phyloP scores from a whole-genome alignment of 2,888 invertebrate genomes.

The Cristatella mucedo region DNA sequence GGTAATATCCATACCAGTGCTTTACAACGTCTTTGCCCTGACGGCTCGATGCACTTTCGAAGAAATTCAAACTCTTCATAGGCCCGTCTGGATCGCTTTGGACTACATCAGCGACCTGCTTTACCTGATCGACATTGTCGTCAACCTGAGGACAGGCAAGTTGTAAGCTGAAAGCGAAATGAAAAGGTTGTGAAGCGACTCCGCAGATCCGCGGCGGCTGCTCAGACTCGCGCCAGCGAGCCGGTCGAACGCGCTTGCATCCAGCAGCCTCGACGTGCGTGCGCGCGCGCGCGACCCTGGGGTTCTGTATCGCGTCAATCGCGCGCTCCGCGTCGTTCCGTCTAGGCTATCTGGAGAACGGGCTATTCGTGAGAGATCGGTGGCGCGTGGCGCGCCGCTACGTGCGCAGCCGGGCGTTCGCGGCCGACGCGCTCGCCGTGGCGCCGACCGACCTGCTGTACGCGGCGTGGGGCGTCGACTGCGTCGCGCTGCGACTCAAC shows the following conservation, averaged over 20 bases:
- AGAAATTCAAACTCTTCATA: slow-evolving; percentile 62
- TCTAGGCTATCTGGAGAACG: slow-evolving; percentile 38
- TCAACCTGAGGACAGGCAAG: slow-evolving; percentile 75
- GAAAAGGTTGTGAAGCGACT: too few relatives aligned
- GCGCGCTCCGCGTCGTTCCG: too few relatives aligned
- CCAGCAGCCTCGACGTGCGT: too few relatives aligned
- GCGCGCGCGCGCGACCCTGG: too few relatives aligned
- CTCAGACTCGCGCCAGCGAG: too few relatives aligned
- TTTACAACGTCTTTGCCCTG: slow-evolving; percentile 80
- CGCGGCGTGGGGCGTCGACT: slow-evolving; percentile 18
- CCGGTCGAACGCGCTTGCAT: too few relatives aligned
- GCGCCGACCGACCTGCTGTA: slow-evolving; percentile 39
- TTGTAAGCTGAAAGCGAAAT: too few relatives aligned
- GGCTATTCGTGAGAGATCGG: slow-evolving; percentile 35
- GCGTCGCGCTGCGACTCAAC: slow-evolving; percentile 58
- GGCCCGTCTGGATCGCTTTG: slow-evolving; percentile 62
- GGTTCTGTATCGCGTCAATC: too few relatives aligned
- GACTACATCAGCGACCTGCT: slow-evolving; percentile 75
- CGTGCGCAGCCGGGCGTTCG: slow-evolving; percentile 25
- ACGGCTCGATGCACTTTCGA: slow-evolving; percentile 78
- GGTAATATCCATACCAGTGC: slow-evolving; percentile 65
- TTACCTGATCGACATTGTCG: slow-evolving; percentile 66
- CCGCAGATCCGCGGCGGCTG: too few relatives aligned
- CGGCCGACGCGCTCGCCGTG: slow-evolving; percentile 36
- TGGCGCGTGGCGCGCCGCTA: slow-evolving; percentile 31